phyloP scores from a whole-genome alignment of 1,140 invertebrate species.

The Tenebrio molitor region DNA sequence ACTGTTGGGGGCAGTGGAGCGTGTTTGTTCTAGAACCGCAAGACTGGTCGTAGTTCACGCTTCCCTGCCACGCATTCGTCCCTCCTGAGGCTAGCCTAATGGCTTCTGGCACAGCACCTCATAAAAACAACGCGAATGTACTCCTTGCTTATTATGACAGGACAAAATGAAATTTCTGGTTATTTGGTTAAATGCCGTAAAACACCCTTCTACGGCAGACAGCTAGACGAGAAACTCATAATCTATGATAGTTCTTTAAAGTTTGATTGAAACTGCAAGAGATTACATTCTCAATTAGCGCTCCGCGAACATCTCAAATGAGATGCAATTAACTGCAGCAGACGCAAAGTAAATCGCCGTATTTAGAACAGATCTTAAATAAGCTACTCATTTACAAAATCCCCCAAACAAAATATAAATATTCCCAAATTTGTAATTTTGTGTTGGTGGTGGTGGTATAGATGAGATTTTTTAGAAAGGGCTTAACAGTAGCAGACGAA shows the following conservation, averaged over 20 bases:
- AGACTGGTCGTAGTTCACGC: slow-evolving; percentile 29
- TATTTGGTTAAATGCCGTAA: slow-evolving; percentile 22
- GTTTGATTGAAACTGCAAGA: not conserved
- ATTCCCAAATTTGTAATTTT: no score
- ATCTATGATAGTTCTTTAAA: not conserved
- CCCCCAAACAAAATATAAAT: no score
- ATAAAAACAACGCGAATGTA: slow-evolving; percentile 44
- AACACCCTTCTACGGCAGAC: not conserved
- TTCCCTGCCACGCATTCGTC: slow-evolving; percentile 26
- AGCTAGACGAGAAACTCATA: not conserved
- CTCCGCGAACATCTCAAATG: no score
- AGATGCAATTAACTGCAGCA: no score
- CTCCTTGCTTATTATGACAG: slow-evolving; percentile 42
- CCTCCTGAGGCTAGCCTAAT: slow-evolving; percentile 39
- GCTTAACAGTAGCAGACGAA: no score
- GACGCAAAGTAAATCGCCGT: no score
- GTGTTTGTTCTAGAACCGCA: slow-evolving; percentile 41
- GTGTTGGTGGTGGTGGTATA: no score
- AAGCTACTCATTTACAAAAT: no score
- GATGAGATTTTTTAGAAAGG: no score
- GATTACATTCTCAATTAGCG: no score
- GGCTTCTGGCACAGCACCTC: slow-evolving; percentile 43
- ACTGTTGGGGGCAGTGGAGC: slow-evolving; percentile 31
- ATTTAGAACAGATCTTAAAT: no score
- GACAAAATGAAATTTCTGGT: slow-evolving; percentile 46